These are phyloP conservation scores for Bufotes viridis DNA, from an alignment of 2,797 vertebrate genomes.

Conservation along the genomic window DNA sequence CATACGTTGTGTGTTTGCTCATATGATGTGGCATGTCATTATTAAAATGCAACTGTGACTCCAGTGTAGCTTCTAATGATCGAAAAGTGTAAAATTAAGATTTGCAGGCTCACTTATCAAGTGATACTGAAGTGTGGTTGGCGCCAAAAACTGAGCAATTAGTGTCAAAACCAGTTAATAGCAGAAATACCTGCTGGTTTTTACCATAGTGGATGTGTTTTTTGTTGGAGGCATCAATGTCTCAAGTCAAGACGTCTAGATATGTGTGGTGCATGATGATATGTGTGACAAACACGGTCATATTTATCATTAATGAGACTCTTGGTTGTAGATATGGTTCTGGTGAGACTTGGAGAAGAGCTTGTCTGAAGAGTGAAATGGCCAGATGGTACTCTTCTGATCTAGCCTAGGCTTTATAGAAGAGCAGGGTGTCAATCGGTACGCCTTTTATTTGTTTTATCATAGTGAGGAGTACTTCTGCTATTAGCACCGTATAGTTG, in stretches of 20 bases:
- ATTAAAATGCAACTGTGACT: conserved; percentile 43
- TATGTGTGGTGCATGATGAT: not conserved
- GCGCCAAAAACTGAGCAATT: conserved; percentile 39
- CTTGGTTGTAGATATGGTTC: not conserved
- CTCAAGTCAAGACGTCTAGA: not conserved
- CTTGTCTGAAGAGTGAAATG: not conserved
- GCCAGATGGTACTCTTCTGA: not conserved
- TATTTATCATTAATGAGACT: not conserved
- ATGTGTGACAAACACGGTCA: not conserved
- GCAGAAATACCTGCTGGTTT: conserved; percentile 29
- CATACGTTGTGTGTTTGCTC: conserved; percentile 3
- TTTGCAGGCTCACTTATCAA: conserved; percentile 47
- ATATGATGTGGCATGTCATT: conserved; percentile 20
- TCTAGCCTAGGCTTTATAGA: not conserved
- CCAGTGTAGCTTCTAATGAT: conserved; percentile 27
- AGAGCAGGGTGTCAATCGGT: not conserved
- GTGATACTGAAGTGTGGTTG: conserved; percentile 30
- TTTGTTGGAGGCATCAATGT: conserved; percentile 24
- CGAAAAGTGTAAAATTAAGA: conserved; percentile 46
- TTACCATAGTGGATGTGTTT: conserved; percentile 23
- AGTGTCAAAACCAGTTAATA: conserved; percentile 46
- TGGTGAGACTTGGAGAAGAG: not conserved
- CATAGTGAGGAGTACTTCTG: not conserved
- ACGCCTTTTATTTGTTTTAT: not conserved
- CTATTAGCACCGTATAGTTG: not conserved